Conservation (phyloP, 1,140 invertebrate genomes). For the Stegodyphus dumicola region DNA sequence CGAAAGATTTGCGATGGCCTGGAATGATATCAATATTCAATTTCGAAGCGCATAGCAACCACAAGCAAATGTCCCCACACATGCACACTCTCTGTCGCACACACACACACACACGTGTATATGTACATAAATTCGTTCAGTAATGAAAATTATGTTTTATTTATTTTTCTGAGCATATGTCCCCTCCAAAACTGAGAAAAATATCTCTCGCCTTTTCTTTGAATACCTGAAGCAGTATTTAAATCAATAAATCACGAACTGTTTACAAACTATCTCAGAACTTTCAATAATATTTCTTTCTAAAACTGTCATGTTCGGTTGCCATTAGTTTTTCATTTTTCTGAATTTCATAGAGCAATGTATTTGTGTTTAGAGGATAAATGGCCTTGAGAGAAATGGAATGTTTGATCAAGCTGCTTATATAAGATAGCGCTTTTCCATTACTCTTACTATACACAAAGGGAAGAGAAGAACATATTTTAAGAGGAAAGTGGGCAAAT, state of each 20-base stretch:
- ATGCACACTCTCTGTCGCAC: too few relatives aligned
- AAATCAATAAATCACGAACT: slow-evolving; percentile 40
- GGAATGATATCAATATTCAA: slow-evolving; percentile 9
- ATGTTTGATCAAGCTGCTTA: neutral
- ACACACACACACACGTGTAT: too few relatives aligned
- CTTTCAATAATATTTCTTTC: slow-evolving; percentile 18
- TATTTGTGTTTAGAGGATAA: neutral
- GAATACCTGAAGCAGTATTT: neutral
- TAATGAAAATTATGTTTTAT: neutral
- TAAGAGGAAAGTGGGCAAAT: too few relatives aligned
- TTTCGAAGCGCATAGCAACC: neutral
- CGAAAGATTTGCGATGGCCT: neutral
- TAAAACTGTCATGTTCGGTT: slow-evolving; percentile 24
- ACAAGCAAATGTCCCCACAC: too few relatives aligned
- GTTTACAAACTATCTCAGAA: slow-evolving; percentile 16
- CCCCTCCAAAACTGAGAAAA: too few relatives aligned
- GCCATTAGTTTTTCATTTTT: neutral
- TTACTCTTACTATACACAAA: neutral
- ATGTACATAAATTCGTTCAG: too few relatives aligned
- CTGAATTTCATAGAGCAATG: neutral
- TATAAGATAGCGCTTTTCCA: neutral
- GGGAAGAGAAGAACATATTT: slow-evolving; percentile 3
- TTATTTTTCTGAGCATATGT: too few relatives aligned
- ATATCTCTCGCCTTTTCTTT: neutral
- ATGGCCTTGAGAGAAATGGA: neutral